A percentile compares a stretch with the other conserved stretches of the same genome.
phyloP scores from a whole-genome alignment of 2,888 invertebrate genomes.

The Mongoloraphidia duomilia region DNA sequence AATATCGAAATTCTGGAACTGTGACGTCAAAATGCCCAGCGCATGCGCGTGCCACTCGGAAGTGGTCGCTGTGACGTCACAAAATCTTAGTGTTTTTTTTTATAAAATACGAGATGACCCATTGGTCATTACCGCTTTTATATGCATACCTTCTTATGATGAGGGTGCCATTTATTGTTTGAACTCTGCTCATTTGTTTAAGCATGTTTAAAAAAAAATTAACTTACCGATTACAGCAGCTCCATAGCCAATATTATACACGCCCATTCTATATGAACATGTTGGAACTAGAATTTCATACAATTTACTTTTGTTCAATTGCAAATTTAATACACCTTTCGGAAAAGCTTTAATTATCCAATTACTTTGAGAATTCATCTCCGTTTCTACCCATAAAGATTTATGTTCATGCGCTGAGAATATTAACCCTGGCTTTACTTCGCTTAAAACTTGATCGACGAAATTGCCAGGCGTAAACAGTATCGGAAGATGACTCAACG shows the following conservation, averaged over 20 bases:
- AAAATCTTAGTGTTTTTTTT: too few relatives aligned
- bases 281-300: constrained; percentile 83
- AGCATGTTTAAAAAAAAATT: background rate
- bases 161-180: too few relatives aligned
- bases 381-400: constrained; percentile 40
- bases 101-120: too few relatives aligned
- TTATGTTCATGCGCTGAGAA: constrained; percentile 57
- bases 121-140: too few relatives aligned
- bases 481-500: constrained; percentile 61
- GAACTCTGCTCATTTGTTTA: too few relatives aligned
- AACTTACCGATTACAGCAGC: constrained; percentile 59
- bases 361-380: constrained; percentile 19
- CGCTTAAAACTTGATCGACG: constrained; percentile 42
- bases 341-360: constrained; percentile 17
- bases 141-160: too few relatives aligned
- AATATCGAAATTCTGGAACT: too few relatives aligned
- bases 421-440: constrained; percentile 51
- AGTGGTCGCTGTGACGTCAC: too few relatives aligned
- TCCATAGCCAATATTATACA: constrained; percentile 71
- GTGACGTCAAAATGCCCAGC: too few relatives aligned
- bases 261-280: constrained; percentile 94
- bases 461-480: constrained; percentile 36
- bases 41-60: too few relatives aligned
- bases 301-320: constrained; percentile 31
- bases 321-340: constrained; percentile 29